These are phyloP conservation scores for Sebastes oblongus DNA, from an alignment of 2,797 vertebrate species.

Conservation along the genomic window DNA sequence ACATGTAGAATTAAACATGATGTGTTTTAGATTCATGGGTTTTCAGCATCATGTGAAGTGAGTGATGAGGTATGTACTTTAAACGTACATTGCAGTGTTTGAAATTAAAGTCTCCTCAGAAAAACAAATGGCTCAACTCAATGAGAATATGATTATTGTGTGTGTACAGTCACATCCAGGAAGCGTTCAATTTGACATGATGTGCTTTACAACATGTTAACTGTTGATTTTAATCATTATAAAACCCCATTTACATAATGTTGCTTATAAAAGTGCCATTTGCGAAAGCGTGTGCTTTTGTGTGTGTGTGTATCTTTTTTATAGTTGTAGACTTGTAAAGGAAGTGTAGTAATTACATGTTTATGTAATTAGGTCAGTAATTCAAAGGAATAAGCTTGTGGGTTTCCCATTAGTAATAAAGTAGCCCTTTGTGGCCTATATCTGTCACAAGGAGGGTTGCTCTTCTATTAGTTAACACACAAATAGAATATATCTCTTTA, in stretches of 20 bases:
- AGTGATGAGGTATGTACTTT: not conserved
- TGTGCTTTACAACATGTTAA: conserved; percentile 14
- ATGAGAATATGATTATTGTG: not conserved
- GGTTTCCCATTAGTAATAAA: conserved; percentile 66
- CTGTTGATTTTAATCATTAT: conserved; percentile 37
- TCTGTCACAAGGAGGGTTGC: conserved; percentile 68
- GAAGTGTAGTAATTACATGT: conserved; percentile 64
- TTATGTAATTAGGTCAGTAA: conserved; percentile 71
- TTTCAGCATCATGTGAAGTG: not conserved
- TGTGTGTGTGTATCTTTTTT: conserved; percentile 17
- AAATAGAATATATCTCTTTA: conserved; percentile 44
- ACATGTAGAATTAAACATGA: conserved; percentile 26
- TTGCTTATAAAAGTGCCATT: conserved; percentile 29
- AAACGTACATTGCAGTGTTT: not conserved
- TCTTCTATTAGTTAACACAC: conserved; percentile 66
- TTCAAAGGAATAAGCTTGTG: conserved; percentile 61
- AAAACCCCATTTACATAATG: conserved; percentile 35
- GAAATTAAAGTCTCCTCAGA: not conserved
- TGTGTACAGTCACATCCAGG: not conserved
- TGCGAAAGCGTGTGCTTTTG: conserved; percentile 9
- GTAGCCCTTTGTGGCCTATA: conserved; percentile 70
- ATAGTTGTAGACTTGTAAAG: conserved; percentile 46
- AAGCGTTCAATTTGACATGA: not conserved
- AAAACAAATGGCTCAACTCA: not conserved
- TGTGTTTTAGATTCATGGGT: conserved; percentile 1